phyloP scores from a whole-genome alignment of 37 sponge, comb jelly and placozoan genomes.

The Aphrocallistes beatrix region DNA sequence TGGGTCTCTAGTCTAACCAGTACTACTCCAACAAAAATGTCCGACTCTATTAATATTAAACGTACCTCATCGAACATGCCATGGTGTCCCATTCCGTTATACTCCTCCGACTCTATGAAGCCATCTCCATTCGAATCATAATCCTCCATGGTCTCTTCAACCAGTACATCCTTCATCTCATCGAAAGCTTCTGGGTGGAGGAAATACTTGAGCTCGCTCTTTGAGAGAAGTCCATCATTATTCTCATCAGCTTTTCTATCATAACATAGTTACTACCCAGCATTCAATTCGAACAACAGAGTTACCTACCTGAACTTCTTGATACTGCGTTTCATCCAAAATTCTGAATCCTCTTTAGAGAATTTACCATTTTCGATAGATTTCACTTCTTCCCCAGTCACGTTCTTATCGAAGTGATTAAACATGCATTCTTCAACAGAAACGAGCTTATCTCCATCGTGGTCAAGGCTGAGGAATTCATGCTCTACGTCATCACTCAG shows the following conservation, averaged over 20 bases:
- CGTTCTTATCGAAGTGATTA: background rate
- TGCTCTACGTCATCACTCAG: background rate
- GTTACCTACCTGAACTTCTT: background rate
- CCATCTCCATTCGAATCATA: background rate
- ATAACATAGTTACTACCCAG: background rate
- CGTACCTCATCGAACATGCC: background rate
- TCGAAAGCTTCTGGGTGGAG: background rate
- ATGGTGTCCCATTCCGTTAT: background rate
- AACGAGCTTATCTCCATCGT: background rate
- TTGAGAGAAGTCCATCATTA: background rate
- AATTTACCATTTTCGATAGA: background rate
- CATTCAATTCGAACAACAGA: background rate
- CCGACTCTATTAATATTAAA: too few species aligned
- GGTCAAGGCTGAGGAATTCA: background rate
- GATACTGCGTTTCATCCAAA: background rate
- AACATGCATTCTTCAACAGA: background rate
- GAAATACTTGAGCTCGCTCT: background rate
- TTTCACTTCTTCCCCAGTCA: background rate
- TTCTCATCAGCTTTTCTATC: background rate
- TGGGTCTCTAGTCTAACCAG: too few species aligned
- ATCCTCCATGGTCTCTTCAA: background rate
- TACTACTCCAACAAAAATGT: too few species aligned
- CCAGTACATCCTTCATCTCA: background rate
- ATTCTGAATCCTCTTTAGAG: background rate
- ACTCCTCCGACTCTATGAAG: background rate